Evolutionary conservation across 2,797 vertebrate species (phyloP).

Genomic region (Hydrolagus colliei): DNA sequence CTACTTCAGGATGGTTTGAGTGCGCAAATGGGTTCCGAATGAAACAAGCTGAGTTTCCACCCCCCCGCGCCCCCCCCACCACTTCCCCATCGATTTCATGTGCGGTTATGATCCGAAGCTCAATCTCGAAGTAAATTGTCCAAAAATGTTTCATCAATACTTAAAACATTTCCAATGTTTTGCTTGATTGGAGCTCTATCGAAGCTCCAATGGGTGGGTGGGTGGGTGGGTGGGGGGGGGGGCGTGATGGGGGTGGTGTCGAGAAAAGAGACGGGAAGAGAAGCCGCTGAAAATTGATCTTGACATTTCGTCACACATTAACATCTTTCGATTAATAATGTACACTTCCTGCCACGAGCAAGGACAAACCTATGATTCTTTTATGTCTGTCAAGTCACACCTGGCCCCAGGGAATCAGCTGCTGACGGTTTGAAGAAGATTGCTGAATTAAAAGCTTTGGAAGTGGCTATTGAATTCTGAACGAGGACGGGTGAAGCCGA

Average conservation of each 20-base stretch:
- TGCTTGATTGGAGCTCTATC: no score
- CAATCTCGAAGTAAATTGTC: no score
- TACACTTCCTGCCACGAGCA: not conserved
- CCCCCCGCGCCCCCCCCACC: no score
- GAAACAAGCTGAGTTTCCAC: no score
- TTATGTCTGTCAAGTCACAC: not conserved
- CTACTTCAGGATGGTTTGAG: no score
- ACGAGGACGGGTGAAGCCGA: not conserved
- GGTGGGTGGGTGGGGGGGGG: no score
- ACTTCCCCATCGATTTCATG: no score
- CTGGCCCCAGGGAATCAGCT: not conserved
- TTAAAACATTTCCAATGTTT: no score
- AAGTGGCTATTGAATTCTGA: constrained; percentile 23
- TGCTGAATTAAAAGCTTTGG: constrained; percentile 19
- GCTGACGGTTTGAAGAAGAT: constrained; percentile 11
- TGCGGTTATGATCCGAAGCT: no score
- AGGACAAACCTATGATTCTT: not conserved
- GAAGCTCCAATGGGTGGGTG: no score
- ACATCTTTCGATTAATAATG: constrained; percentile 14
- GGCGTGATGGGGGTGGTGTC: not conserved
- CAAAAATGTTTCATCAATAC: no score
- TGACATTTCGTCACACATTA: not conserved
- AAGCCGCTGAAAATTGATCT: constrained; percentile 1
- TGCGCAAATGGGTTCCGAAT: no score
- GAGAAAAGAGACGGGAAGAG: not conserved